Evolutionary conservation across 2,888 invertebrate genomes (phyloP).

Genomic region (Amphipoea lucens): DNA sequence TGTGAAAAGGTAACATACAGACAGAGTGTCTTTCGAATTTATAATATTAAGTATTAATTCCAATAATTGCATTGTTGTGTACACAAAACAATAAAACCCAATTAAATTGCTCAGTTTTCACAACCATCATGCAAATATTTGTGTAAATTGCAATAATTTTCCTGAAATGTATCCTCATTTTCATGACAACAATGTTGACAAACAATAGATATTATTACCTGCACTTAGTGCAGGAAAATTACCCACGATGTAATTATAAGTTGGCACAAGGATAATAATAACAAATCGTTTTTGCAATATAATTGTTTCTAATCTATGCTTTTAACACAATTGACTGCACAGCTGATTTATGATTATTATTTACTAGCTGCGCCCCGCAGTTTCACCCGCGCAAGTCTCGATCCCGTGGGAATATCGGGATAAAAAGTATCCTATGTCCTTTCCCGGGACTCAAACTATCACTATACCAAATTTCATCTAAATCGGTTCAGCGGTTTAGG

Average conservation of each 20-base stretch:
- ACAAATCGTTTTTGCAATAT: not conserved
- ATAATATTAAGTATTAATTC: too few relatives aligned
- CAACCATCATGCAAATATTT: not conserved
- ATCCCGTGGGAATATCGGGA: too few relatives aligned
- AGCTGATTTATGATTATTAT: constrained; percentile 1
- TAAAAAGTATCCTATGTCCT: too few relatives aligned
- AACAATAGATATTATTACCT: constrained; percentile 44
- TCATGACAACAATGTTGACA: constrained; percentile 39
- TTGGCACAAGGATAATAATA: constrained; percentile 44
- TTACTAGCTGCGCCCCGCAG: too few relatives aligned
- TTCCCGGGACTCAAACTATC: too few relatives aligned
- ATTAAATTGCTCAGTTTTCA: not conserved
- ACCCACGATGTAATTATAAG: constrained; percentile 12
- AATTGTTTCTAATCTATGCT: constrained; percentile 28
- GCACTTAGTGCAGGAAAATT: constrained; percentile 35
- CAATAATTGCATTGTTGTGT: too few relatives aligned
- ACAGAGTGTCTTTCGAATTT: too few relatives aligned
- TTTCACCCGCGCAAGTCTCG: too few relatives aligned
- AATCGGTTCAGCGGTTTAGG: too few relatives aligned
- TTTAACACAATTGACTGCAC: not conserved
- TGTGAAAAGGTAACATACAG: too few relatives aligned
- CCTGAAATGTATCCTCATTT: constrained; percentile 19
- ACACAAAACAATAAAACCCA: not conserved
- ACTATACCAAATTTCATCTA: too few relatives aligned
- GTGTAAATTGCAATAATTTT: constrained; percentile 8